Evolutionary conservation across 2,888 invertebrate species (phyloP).

Genomic region (Branchipolynoe longqiensis): DNA sequence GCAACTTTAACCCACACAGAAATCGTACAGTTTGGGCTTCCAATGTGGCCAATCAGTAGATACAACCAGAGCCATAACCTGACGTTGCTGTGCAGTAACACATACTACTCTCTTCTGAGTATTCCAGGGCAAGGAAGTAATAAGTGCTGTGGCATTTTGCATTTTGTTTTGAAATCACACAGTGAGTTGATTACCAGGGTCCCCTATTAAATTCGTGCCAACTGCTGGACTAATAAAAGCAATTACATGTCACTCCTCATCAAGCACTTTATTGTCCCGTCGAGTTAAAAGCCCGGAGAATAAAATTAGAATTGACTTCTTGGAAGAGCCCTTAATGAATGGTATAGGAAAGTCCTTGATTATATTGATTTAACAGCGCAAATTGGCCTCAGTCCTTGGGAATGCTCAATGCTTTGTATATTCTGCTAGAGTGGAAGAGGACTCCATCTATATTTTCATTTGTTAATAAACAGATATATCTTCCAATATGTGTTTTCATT

Average conservation of each 20-base stretch:
- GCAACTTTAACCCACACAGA: too few species aligned
- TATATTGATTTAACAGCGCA: slow-evolving; percentile 21
- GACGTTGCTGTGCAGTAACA: too few species aligned
- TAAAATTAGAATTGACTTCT: slow-evolving; percentile 6
- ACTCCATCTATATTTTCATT: slow-evolving; percentile 56
- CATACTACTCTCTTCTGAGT: too few species aligned
- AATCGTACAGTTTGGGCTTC: neutral
- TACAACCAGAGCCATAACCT: too few species aligned
- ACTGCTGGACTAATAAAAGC: slow-evolving; percentile 33
- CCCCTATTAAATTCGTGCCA: slow-evolving; percentile 4
- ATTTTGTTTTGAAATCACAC: neutral
- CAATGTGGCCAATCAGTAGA: neutral
- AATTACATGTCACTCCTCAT: too few species aligned
- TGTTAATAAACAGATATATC: slow-evolving; percentile 53
- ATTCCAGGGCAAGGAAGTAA: neutral
- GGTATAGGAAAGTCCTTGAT: neutral
- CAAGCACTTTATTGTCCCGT: too few species aligned
- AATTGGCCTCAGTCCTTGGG: slow-evolving; percentile 48
- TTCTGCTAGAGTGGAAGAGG: slow-evolving; percentile 55
- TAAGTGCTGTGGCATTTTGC: neutral
- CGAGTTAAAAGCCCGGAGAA: neutral
- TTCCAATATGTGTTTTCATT: too few species aligned
- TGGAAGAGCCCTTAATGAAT: neutral
- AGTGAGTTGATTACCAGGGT: neutral
- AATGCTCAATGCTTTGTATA: slow-evolving; percentile 57